Base-by-base conservation (phyloP, 2,888 invertebrate species). In the Luperina testacea region DNA sequence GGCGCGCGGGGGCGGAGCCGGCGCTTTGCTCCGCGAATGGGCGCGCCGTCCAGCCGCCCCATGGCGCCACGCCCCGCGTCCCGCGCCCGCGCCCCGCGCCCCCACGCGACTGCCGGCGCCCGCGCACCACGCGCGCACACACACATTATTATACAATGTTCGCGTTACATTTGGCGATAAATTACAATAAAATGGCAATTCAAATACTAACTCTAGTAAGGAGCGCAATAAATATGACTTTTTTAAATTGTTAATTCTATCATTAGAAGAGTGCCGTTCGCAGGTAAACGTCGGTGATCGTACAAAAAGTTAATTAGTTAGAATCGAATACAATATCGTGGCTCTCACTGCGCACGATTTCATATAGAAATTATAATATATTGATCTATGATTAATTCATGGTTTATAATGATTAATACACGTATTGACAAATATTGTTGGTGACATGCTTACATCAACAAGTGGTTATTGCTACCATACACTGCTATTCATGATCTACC, bases 1-100 rank as follows among this genome's bases (percentile, higher is more conserved):
- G 93, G 90, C 90, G 81, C 83, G 90, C 90, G 90, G 82, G 91
- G 86, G 91, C 89, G 93, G 92, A 89, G 90, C 91, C 92, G 92
- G 92, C 91, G 82, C 81, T 82, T 64, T 89, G 87, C 81, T 84
- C 91, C 88, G 87, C 92, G 88, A 89, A 86, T 87, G 70, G 63
- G 78, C 72, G 75, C 82, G 85, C 86, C 89, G 87, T 88, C 83
- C 89, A 89, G 87, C 90, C 88, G 91, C 89, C 89, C 84, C 84
- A 87, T 77, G 85, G 82, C 77, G 87, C 73, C 89, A 88, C 90
- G 86, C 90, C 84, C 89, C 81, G 88, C 86, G 79, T 85, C 84
- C 82, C 79, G 48, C 75, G 81, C 87, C 82, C 89, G 73, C 87
- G 85, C 87, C 78, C 84, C 80, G 77, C 90, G 81, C 82, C 57